phyloP scores from a whole-genome alignment of 2,113 vertebrate genomes.

The Cyrtonyx montezumae region DNA sequence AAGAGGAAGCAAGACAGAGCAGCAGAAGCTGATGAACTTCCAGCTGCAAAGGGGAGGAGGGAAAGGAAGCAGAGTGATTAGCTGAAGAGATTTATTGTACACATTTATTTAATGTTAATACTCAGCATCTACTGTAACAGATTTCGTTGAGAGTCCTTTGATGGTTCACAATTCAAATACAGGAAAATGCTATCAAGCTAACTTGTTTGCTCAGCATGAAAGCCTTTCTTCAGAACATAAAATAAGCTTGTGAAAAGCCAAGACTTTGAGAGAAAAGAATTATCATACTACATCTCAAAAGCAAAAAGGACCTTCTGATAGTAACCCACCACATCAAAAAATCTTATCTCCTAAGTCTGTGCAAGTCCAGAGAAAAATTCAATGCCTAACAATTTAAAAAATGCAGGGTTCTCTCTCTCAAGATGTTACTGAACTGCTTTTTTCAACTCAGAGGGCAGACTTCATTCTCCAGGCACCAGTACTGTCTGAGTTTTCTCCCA shows the following conservation, averaged over 20 bases:
- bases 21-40: constrained; percentile 34
- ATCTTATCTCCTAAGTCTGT: not conserved
- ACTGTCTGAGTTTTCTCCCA: not conserved
- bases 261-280: not conserved
- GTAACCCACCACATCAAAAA: not conserved
- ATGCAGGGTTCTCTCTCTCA: not conserved
- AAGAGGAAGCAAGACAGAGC: constrained; percentile 28
- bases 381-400: not conserved
- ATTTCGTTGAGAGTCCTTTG: constrained; percentile 34
- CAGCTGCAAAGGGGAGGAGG: constrained; percentile 33
- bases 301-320: not conserved
- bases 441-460: not conserved
- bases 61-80: constrained; percentile 4
- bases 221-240: constrained; percentile 28
- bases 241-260: constrained; percentile 30
- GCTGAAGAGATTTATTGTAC: constrained; percentile 10
- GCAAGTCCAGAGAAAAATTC: not conserved
- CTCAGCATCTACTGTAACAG: constrained; percentile 27
- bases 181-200: constrained; percentile 56
- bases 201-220: constrained; percentile 51
- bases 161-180: constrained; percentile 51
- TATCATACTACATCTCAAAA: not conserved
- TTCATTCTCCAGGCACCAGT: not conserved
- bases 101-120: constrained; percentile 24
- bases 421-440: not conserved